Base-by-base conservation (phyloP, 2,888 invertebrate genomes). In the Chymomyza procnemis region DNA sequence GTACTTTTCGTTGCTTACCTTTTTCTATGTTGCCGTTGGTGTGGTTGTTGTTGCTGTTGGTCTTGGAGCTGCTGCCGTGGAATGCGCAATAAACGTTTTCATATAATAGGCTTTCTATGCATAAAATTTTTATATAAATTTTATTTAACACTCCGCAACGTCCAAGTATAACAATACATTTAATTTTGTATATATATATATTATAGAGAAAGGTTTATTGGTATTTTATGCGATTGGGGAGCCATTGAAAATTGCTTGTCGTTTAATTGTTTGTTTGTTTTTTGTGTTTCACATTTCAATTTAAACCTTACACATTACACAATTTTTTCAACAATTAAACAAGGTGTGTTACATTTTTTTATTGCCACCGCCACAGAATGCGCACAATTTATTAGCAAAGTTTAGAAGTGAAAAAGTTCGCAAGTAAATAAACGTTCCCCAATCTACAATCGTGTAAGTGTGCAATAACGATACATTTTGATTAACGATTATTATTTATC, bases 21-120 rank as follows among this genome's bases (percentile, higher is more conserved):
- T 66, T n/a, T 61, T 18, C 62, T 62, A 65, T 56, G 56, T 52
- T 19, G 19, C 58, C 58, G 69, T 52, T 72, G 64, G 26, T 73
- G 61, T 18, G 75, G 57, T 30, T 66, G 54, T 55, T 69, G 69
- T n/a, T n/a, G 64, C 26, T 73, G 61, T 18, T 77, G 57, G 41
- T 66, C 50, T 55, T 69, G 69, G 63, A 48, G 67, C 74, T 30
- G 74, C 67, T 69, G 69, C 61, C 67, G 82, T 79, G 79, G 79
- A 86, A 79, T 86, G 85, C 80, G 80, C 82, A 86, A 84, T 86
- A 70, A 56, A 50, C 41, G 63, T 62, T 73, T 84, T 73, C 61
- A 62, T 67, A 61, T 68, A 73, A 71, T 78, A 69, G 41, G 56
- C 67, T 65, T 74, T 64, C 59, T 67, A 41, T 41, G 12, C 34